phyloP scores from a whole-genome alignment of 2,113 vertebrate species.

The Nasalis larvatus region DNA sequence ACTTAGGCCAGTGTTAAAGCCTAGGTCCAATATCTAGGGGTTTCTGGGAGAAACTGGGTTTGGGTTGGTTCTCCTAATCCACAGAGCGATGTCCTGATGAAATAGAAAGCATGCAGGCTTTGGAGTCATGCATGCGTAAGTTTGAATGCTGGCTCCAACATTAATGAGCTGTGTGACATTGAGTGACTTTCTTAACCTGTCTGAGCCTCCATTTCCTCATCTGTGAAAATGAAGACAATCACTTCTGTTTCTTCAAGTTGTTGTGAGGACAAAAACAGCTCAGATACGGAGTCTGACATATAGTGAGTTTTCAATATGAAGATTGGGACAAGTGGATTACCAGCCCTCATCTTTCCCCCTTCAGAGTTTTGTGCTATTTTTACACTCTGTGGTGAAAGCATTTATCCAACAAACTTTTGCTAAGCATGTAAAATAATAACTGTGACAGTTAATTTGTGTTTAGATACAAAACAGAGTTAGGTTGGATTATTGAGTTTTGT shows the following conservation, averaged over 20 bases:
- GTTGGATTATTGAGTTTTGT: neutral
- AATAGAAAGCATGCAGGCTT: neutral
- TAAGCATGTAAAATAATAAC: neutral
- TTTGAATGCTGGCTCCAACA: neutral
- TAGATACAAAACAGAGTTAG: neutral
- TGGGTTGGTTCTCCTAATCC: neutral
- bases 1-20: constrained; percentile 43
- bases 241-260: neutral
- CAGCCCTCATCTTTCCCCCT: neutral
- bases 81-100: neutral
- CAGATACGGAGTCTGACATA: neutral
- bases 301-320: neutral
- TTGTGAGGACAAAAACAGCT: neutral
- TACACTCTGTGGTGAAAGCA: neutral
- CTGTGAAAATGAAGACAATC: neutral
- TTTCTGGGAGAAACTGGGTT: neutral
- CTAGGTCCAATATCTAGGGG: neutral
- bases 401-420: neutral
- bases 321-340: neutral
- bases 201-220: neutral
- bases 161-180: neutral
- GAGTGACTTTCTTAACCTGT: neutral
- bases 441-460: neutral
- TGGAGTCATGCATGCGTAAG: neutral
- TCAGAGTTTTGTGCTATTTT: neutral